phyloP scores from a whole-genome alignment of 2,113 vertebrate genomes.

The Carassius auratus region DNA sequence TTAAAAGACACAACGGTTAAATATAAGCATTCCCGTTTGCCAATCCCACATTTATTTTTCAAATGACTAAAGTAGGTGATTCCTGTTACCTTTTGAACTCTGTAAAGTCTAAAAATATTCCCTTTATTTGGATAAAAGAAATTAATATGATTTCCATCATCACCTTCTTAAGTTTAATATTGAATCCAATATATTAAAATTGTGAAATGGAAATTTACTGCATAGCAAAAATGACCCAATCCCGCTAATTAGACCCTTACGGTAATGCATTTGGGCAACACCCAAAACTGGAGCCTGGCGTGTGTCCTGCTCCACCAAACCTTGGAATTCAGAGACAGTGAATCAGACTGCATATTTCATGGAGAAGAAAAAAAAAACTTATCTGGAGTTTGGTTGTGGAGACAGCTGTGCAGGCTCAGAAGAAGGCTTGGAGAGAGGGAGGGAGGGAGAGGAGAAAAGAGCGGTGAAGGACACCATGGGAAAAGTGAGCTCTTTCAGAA shows the following conservation, averaged over 20 bases:
- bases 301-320: constrained; percentile 27
- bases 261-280: constrained; percentile 2
- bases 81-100: background rate
- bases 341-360: constrained; percentile 35
- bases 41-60: background rate
- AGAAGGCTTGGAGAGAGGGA: background rate
- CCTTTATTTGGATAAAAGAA: background rate
- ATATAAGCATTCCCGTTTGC: background rate
- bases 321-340: constrained; percentile 38
- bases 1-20: background rate
- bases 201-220: background rate
- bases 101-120: background rate
- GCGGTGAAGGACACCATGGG: constrained; percentile 24
- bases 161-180: background rate
- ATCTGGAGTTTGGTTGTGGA: constrained; percentile 30
- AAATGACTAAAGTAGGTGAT: background rate
- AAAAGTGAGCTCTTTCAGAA: constrained; percentile 52
- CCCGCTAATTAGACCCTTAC: background rate
- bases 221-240: background rate
- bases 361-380: background rate
- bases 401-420: constrained; percentile 38
- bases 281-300: background rate
- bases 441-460: background rate
- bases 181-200: background rate
- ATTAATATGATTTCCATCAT: background rate